phyloP scores from a whole-genome alignment of 1,140 invertebrate species.

The Thaumetopoea pityocampa region DNA sequence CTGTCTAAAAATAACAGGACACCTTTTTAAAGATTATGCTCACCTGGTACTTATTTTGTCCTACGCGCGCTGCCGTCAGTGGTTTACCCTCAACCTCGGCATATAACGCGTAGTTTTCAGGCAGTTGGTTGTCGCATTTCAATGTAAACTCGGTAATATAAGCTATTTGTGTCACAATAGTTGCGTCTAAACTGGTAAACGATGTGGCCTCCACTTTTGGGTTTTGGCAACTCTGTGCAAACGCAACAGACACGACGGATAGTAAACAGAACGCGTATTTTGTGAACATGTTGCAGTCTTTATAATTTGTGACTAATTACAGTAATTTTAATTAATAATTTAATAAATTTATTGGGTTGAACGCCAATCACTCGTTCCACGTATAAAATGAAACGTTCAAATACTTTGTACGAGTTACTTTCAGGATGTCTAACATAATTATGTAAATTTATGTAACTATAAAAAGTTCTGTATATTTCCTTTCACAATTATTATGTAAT shows the following conservation, averaged over 20 bases:
- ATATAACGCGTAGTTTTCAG: slow-evolving; percentile 84
- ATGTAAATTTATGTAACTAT: neutral
- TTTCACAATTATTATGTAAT: neutral
- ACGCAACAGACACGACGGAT: slow-evolving; percentile 31
- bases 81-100: slow-evolving; percentile 90
- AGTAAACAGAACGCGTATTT: slow-evolving; percentile 47
- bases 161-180: slow-evolving; percentile 89
- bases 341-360: slow-evolving; percentile 13
- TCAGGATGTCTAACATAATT: neutral
- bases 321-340: slow-evolving; percentile 25
- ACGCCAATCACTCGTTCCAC: slow-evolving; percentile 20
- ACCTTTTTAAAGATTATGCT: slow-evolving; percentile 35
- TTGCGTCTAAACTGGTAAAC: slow-evolving; percentile 94
- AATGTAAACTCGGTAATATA: slow-evolving; percentile 86
- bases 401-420: slow-evolving; percentile 9
- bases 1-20: neutral
- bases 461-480: neutral
- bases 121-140: slow-evolving; percentile 80
- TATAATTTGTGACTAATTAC: slow-evolving; percentile 28
- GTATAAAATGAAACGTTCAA: slow-evolving; percentile 21
- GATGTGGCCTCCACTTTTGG: slow-evolving; percentile 81
- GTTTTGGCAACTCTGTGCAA: slow-evolving; percentile 75
- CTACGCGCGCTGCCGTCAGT: slow-evolving; percentile 86
- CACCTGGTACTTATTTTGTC: slow-evolving; percentile 88
- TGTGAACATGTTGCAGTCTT: slow-evolving; percentile 61